phyloP scores from a whole-genome alignment of 1,140 invertebrate genomes.

The Holotrichia oblita region DNA sequence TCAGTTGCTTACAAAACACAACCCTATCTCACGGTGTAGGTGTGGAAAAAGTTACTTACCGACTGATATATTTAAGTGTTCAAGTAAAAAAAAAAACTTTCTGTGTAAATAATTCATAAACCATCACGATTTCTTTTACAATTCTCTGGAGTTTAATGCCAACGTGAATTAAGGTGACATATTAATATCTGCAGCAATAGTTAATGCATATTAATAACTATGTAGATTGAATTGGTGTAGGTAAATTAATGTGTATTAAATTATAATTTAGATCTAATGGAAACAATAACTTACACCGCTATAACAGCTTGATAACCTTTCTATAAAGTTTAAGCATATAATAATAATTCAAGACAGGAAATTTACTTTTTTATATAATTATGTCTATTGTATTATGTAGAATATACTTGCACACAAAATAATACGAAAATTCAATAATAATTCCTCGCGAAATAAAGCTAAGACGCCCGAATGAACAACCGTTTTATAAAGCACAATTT shows the following conservation, averaged over 20 bases:
- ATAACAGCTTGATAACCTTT: background rate
- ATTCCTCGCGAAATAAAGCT: too few relatives aligned
- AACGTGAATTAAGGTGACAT: background rate
- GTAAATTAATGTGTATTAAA: background rate
- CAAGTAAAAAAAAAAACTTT: background rate
- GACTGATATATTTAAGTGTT: background rate
- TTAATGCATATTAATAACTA: slow-evolving; percentile 1
- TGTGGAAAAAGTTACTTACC: slow-evolving; percentile 2
- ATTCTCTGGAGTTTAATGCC: background rate
- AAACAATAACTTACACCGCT: background rate
- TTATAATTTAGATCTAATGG: background rate
- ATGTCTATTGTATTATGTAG: too few relatives aligned
- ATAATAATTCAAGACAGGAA: too few relatives aligned
- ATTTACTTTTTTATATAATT: too few relatives aligned
- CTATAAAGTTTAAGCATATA: background rate
- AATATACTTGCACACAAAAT: too few relatives aligned
- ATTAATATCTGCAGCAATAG: background rate
- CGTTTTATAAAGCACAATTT: too few relatives aligned
- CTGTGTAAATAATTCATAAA: slow-evolving; percentile 7
- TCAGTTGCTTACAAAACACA: slow-evolving; percentile 7
- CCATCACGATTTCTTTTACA: background rate
- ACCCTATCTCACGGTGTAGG: slow-evolving; percentile 6
- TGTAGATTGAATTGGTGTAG: background rate
- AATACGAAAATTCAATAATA: too few relatives aligned
- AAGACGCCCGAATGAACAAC: too few relatives aligned